Evolutionary conservation across 2,113 vertebrate species (phyloP), one percentile per base, ranked within the genome.

Genomic region (Corythoichthys intestinalis): DNA sequence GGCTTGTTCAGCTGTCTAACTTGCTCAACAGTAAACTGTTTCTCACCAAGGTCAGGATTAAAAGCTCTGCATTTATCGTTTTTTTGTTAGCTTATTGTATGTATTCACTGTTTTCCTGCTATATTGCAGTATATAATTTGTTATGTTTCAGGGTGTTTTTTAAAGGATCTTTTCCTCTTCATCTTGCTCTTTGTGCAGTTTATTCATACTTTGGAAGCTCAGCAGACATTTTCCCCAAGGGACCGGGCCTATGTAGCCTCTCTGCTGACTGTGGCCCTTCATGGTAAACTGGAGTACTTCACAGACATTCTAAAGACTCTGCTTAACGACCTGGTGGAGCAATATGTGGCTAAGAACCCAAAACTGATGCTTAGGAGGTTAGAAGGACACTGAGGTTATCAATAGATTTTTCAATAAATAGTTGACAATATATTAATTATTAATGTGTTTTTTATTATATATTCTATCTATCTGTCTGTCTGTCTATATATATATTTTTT

Each of bases 21-120:
- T 92, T 98, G 73, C 95, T 98, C 75, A 98, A 98, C 83, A 98
- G 96, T 88, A 98, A 98, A 78, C 95, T 98, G 6, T 98, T 98
- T 83, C 95, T 98, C 83, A 98, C 95, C 77, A 98, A 98, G 94
- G 97, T 97, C 83, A 64, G 67, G 2, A 8, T 37, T 1, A 15
- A n/a, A 1, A 3, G 8, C 14, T 9, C 6, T 8, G 12, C 15
- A 6, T 60, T 15, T 66, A 0, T n/a, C 12, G 37, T 44, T 41
- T 37, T 35, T 38, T 39, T 4, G 6, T 38, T 13, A 3, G 3
- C 1, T 65, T 54, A 38, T 60, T 38, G 15, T 2, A 34, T 35
- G 8, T 4, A 56, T 11, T 34, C 48, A 50, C 13, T 50, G 48
- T 50, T 50, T 3, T 15, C 14, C 48, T 12, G 48, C 48, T 2